phyloP scores from a whole-genome alignment of 1,140 invertebrate species.

The Teleogryllus occipitalis region DNA sequence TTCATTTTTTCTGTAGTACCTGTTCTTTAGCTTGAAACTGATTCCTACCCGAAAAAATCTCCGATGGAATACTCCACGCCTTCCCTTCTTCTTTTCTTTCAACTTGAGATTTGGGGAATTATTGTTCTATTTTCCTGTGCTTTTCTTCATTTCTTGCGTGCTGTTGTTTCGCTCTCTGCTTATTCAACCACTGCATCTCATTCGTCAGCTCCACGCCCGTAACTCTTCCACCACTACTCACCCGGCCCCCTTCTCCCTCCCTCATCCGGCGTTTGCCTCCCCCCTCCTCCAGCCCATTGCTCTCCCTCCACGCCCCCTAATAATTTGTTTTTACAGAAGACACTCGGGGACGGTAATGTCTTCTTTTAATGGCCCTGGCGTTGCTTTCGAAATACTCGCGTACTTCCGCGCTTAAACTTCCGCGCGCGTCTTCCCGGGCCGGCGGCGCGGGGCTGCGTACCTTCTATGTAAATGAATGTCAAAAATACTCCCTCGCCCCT shows the following conservation, averaged over 20 bases:
- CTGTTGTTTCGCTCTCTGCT: too few species aligned
- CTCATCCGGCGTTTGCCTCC: constrained; percentile 13
- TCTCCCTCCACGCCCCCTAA: constrained; percentile 13
- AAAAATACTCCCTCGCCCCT: background rate
- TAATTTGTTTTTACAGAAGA: constrained; percentile 21
- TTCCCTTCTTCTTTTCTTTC: too few species aligned
- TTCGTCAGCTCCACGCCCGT: too few species aligned
- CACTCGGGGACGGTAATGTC: constrained; percentile 19
- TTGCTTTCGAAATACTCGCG: constrained; percentile 18
- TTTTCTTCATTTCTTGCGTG: too few species aligned
- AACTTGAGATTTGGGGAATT: too few species aligned
- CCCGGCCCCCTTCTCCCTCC: constrained; percentile 1
- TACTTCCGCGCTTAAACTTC: constrained; percentile 14
- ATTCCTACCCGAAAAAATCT: too few species aligned
- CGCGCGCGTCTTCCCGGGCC: background rate
- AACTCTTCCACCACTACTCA: too few species aligned
- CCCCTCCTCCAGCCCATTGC: background rate
- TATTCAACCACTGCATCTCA: too few species aligned
- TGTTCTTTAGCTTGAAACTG: too few species aligned
- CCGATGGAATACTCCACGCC: too few species aligned
- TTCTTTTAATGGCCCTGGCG: constrained; percentile 19
- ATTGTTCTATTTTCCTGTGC: too few species aligned
- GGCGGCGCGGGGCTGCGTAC: background rate
- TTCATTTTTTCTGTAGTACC: too few species aligned
- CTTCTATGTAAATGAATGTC: constrained; percentile 5